Conservation (phyloP, 2,113 vertebrate genomes). For the Coryphaenoides rupestris region DNA sequence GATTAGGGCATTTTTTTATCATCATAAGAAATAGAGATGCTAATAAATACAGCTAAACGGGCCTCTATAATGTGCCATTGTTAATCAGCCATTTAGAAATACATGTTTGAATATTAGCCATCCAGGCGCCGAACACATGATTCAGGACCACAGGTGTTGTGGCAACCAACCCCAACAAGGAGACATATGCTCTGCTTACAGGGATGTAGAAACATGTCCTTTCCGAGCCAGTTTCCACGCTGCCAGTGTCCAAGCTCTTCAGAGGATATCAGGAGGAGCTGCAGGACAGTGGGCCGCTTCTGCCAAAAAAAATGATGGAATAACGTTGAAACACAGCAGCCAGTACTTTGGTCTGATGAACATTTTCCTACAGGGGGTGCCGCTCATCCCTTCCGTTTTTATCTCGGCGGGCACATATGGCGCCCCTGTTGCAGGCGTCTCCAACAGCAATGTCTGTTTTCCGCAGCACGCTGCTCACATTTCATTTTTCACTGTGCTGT, state of each 20-base stretch:
- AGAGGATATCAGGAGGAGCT: slow-evolving; percentile 47
- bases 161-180: slow-evolving; percentile 35
- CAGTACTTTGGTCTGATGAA: slow-evolving; percentile 65
- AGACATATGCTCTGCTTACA: slow-evolving; percentile 59
- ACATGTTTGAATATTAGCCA: neutral
- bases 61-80: too few species aligned
- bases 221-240: slow-evolving; percentile 38
- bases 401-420: slow-evolving; percentile 70
- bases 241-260: slow-evolving; percentile 43
- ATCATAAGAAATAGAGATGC: too few species aligned
- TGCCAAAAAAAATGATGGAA: slow-evolving; percentile 59
- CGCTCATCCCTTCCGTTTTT: slow-evolving; percentile 58
- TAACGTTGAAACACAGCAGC: slow-evolving; percentile 65
- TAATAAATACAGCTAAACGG: neutral
- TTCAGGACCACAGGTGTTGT: slow-evolving; percentile 21
- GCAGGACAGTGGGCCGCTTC: slow-evolving; percentile 42
- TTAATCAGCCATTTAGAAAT: neutral
- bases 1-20: too few species aligned
- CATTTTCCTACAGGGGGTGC: slow-evolving; percentile 58
- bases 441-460: slow-evolving; percentile 52
- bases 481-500: slow-evolving; percentile 37
- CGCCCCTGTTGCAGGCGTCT: slow-evolving; percentile 43
- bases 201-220: slow-evolving; percentile 52
- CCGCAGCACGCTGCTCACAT: slow-evolving; percentile 46
- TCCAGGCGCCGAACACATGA: slow-evolving; percentile 3